These are phyloP conservation scores for Tarsius wallacei DNA, from an alignment of 2,797 vertebrate genomes.

Conservation along the genomic window DNA sequence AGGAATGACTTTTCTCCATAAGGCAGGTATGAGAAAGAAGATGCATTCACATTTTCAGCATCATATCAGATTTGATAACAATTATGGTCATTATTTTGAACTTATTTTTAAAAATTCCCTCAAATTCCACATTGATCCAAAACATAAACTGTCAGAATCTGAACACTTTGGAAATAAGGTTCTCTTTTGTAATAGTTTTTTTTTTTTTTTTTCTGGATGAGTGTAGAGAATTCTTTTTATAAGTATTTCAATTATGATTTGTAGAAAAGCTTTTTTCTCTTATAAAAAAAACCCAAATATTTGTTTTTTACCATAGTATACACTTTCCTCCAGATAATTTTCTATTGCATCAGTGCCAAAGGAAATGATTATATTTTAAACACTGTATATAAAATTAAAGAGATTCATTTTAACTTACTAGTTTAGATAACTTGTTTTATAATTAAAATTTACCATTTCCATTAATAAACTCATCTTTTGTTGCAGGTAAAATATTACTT, in stretches of 20 bases:
- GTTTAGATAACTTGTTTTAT: neutral
- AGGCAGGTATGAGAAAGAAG: neutral
- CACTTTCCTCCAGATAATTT: neutral
- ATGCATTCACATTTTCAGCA: neutral
- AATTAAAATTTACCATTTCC: slow-evolving; percentile 45
- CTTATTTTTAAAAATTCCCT: neutral
- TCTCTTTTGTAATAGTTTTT: neutral
- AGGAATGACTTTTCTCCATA: neutral
- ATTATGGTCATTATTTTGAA: neutral
- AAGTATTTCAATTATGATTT: slow-evolving; percentile 32
- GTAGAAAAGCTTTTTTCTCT: neutral
- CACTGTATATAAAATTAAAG: neutral
- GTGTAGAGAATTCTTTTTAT: neutral
- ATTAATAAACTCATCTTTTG: slow-evolving; percentile 33
- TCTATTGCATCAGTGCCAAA: neutral
- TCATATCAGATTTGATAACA: neutral
- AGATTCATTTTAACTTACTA: slow-evolving; percentile 41
- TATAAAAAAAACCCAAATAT: neutral
- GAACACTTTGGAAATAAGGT: neutral
- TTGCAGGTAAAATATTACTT: slow-evolving; percentile 56
- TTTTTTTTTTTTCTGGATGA: neutral
- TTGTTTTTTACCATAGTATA: neutral
- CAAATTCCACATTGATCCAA: neutral
- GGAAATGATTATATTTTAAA: neutral
- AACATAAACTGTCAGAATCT: neutral